phyloP scores from a whole-genome alignment of 2,888 invertebrate species.

The Agelastica alni region DNA sequence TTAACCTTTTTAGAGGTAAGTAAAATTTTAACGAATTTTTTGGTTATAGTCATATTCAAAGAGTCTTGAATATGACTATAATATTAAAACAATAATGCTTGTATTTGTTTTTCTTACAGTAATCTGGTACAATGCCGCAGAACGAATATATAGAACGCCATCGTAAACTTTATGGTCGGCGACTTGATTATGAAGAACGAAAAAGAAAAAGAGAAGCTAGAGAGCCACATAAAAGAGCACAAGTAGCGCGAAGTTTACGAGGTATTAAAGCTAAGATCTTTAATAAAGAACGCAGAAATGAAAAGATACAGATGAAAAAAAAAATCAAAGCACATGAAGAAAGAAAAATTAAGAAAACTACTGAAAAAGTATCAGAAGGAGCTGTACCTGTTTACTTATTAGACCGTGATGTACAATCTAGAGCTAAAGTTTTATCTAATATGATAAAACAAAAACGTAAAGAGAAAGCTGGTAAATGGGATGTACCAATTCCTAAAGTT shows the following conservation, averaged over 20 bases:
- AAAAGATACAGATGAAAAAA: conserved; percentile 99
- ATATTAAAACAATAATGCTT: conserved; percentile 29
- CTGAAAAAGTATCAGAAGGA: conserved; percentile 83
- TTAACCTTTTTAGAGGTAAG: conserved; percentile 45
- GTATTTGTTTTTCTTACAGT: conserved; percentile 35
- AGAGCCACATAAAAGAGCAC: conserved; percentile 87
- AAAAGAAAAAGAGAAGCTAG: conserved; percentile 95
- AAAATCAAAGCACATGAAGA: conserved; percentile 98
- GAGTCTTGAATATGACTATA: conserved; percentile 52
- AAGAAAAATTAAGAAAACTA: conserved; percentile 82
- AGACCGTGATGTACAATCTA: conserved; percentile 92
- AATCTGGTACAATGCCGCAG: conserved; percentile 80
- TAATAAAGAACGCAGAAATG: conserved; percentile 94
- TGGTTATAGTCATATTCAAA: conserved; percentile 56
- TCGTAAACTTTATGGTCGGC: conserved; percentile 92
- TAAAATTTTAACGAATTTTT: conserved; percentile 29
- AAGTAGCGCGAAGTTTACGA: conserved; percentile 87
- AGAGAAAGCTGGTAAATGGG: conserved; percentile 99
- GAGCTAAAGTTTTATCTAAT: conserved; percentile 95
- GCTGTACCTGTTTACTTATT: conserved; percentile 96
- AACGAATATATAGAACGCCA: conserved; percentile 99
- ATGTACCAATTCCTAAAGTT: conserved; percentile 98
- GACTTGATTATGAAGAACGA: conserved; percentile 96
- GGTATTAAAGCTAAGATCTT: conserved; percentile 98
- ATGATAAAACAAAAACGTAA: conserved; percentile 99